Conservation (phyloP, 2,113 vertebrate genomes). For the Pycnonotus jocosus region DNA sequence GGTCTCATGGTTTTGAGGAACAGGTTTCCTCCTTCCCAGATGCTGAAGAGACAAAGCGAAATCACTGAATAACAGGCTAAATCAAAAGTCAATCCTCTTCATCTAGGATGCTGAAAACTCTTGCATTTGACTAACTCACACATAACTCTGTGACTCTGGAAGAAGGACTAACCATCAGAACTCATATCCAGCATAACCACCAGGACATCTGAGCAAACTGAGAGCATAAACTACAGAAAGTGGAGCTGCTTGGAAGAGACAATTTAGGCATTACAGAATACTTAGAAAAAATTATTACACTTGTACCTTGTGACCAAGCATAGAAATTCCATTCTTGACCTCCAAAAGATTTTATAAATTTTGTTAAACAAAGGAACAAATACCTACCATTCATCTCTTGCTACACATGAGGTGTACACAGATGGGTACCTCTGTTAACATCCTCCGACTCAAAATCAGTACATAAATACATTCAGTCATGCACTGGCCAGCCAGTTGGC, state of each 20-base stretch:
- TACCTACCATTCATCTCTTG: background rate
- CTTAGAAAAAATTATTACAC: background rate
- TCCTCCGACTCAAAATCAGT: background rate
- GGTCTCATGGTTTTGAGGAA: background rate
- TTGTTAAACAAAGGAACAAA: background rate
- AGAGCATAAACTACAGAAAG: background rate
- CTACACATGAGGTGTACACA: fast-evolving
- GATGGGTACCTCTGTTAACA: background rate
- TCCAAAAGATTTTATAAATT: background rate
- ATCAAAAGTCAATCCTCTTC: background rate
- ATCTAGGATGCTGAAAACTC: background rate
- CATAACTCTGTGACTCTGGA: background rate
- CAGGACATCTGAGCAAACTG: background rate
- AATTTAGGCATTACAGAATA: background rate
- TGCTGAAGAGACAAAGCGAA: background rate
- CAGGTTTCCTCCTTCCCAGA: background rate
- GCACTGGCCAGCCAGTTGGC: background rate
- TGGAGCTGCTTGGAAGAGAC: background rate
- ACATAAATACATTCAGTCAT: background rate
- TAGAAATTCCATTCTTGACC: background rate
- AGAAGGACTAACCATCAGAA: background rate
- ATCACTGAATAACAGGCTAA: background rate
- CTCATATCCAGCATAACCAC: background rate
- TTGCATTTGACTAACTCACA: background rate
- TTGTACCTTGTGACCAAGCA: background rate